These are phyloP conservation scores for Amia ocellicauda DNA, from an alignment of 2,113 vertebrate species.

Conservation along the genomic window DNA sequence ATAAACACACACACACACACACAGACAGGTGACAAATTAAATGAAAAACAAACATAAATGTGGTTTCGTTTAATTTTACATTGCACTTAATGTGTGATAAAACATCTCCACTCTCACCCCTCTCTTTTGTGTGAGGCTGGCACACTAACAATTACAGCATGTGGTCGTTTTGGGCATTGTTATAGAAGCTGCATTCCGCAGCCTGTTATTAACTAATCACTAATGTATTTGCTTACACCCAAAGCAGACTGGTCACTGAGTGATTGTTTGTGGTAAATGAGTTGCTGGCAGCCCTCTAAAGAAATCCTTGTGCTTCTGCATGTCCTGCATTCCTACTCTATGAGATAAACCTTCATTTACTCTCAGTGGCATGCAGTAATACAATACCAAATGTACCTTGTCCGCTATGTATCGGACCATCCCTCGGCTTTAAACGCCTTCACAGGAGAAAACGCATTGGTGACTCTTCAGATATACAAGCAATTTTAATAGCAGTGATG, in stretches of 20 bases:
- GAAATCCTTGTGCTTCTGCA: conserved; percentile 18
- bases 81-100: no score
- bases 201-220: conserved; percentile 19
- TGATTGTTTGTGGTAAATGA: conserved; percentile 13
- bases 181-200: conserved; percentile 8
- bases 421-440: no score
- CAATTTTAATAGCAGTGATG: no score
- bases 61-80: background rate
- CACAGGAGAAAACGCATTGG: no score
- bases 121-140: background rate
- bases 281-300: conserved; percentile 29
- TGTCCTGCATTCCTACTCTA: conserved; percentile 12
- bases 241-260: background rate
- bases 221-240: background rate
- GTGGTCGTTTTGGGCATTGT: conserved; percentile 12
- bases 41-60: no score
- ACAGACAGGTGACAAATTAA: no score
- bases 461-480: no score
- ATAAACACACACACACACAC: no score
- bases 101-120: no score
- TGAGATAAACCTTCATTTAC: conserved; percentile 20
- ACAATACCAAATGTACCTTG: background rate
- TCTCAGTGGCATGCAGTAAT: background rate
- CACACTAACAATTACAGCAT: conserved; percentile 5
- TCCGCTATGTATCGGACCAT: no score